These are phyloP conservation scores for Xyliphius kryptos DNA, from an alignment of 2,113 vertebrate species.

Conservation along the genomic window DNA sequence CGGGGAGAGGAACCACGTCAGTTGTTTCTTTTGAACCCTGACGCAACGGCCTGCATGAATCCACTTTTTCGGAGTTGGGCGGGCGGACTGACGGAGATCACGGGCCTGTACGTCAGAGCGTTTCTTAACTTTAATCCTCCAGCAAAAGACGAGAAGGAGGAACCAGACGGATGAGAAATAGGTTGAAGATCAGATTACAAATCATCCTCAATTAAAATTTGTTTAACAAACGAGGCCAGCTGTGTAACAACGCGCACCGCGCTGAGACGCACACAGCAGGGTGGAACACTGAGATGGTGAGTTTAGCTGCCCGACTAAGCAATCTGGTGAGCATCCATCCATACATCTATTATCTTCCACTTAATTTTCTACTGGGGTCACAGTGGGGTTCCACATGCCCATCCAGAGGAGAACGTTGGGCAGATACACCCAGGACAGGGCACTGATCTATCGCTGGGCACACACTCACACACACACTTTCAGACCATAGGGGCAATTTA, in stretches of 20 bases:
- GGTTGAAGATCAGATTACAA: neutral
- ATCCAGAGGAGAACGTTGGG: too few species aligned
- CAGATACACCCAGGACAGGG: too few species aligned
- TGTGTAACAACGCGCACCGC: neutral
- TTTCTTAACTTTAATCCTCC: constrained; percentile 19
- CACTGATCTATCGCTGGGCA: too few species aligned
- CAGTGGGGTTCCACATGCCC: too few species aligned
- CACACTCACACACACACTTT: too few species aligned
- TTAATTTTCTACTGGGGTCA: too few species aligned
- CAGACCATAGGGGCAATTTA: too few species aligned
- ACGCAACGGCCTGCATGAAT: constrained; percentile 22
- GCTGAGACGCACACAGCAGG: too few species aligned
- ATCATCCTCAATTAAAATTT: neutral
- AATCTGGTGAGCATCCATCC: too few species aligned
- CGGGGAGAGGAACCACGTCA: constrained; percentile 11
- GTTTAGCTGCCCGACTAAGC: too few species aligned
- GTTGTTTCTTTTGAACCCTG: constrained; percentile 26
- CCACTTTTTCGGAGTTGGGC: constrained; percentile 5
- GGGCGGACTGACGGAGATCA: constrained; percentile 5
- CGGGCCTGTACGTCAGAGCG: constrained; percentile 5
- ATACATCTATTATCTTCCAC: too few species aligned
- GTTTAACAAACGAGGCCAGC: neutral
- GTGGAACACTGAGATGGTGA: too few species aligned
- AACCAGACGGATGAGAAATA: neutral
- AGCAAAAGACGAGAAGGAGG: neutral